These are phyloP conservation scores for Tenthredo mesomela DNA, from an alignment of 2,888 invertebrate genomes.

Conservation along the genomic window DNA sequence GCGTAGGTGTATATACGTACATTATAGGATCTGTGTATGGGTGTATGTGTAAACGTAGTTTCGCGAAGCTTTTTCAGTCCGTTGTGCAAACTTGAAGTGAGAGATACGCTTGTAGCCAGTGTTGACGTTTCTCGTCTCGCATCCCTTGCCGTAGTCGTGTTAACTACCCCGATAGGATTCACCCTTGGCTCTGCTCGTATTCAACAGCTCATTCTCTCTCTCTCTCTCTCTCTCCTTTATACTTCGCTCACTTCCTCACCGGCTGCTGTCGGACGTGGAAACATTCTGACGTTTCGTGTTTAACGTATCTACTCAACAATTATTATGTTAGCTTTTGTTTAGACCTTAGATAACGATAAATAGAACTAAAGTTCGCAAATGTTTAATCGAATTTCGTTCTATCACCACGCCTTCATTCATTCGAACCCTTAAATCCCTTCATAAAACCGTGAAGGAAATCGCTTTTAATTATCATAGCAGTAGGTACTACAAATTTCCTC, in stretches of 20 bases:
- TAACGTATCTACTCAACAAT: not conserved
- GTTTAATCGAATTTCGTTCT: not conserved
- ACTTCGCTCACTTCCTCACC: not conserved
- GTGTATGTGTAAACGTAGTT: not conserved
- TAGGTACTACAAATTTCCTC: not conserved
- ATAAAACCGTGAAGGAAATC: not conserved
- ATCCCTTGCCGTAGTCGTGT: constrained; percentile 24
- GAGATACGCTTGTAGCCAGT: constrained; percentile 42
- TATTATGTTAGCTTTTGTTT: constrained; percentile 11
- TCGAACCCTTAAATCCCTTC: not conserved
- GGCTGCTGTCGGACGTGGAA: constrained; percentile 11
- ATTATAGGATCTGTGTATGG: not conserved
- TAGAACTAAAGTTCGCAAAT: not conserved
- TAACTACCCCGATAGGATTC: constrained; percentile 51
- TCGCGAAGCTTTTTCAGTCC: constrained; percentile 36
- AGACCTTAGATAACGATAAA: constrained; percentile 2
- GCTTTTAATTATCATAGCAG: not conserved
- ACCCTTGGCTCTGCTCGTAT: constrained; percentile 40
- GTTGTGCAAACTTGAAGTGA: constrained; percentile 51
- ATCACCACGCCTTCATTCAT: not conserved
- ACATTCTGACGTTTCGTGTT: not conserved
- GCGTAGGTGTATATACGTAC: no score
- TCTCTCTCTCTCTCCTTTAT: not conserved
- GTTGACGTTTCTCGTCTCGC: constrained; percentile 47
- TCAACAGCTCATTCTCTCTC: constrained; percentile 33